Percentiles rank a stretch among this genome's conserved stretches.
Evolutionary conservation across 1,140 invertebrate genomes (phyloP).

Genomic region (Zaprionus inermis): DNA sequence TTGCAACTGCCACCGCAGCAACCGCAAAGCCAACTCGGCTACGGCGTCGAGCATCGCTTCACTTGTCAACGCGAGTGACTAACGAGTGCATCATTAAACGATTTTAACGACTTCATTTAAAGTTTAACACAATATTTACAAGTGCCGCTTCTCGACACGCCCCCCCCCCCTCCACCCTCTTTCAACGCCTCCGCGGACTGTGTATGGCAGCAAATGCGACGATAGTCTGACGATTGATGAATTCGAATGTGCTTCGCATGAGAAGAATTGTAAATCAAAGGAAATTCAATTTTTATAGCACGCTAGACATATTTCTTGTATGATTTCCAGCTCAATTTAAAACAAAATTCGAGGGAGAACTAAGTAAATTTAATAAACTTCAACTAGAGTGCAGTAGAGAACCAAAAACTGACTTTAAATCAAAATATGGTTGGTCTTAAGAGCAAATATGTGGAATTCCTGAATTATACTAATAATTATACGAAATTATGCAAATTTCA

Average conservation of each 20-base stretch:
- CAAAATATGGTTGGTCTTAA: no score
- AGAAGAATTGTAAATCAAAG: background rate
- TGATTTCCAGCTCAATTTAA: no score
- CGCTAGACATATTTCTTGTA: background rate
- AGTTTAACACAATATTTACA: conserved; percentile 80
- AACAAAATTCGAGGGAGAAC: no score
- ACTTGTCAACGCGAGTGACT: conserved; percentile 73
- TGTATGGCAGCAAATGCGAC: no score
- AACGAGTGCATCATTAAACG: conserved; percentile 80
- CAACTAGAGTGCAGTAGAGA: no score
- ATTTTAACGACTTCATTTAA: conserved; percentile 81
- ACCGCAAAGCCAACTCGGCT: conserved; percentile 3
- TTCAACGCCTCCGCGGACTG: no score
- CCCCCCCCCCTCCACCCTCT: background rate
- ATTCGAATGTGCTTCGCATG: background rate
- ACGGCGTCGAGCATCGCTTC: conserved; percentile 41
- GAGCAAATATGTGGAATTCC: no score
- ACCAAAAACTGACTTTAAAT: no score
- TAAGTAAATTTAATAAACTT: no score
- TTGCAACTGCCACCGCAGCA: conserved; percentile 3
- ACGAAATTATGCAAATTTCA: no score
- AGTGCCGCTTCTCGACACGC: conserved; percentile 27
- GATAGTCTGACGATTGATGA: conserved; percentile 3
- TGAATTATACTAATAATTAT: no score
- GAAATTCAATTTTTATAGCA: no score